Evolutionary conservation across 2,888 invertebrate genomes (phyloP).

Genomic region (Spilosoma lubricipeda): DNA sequence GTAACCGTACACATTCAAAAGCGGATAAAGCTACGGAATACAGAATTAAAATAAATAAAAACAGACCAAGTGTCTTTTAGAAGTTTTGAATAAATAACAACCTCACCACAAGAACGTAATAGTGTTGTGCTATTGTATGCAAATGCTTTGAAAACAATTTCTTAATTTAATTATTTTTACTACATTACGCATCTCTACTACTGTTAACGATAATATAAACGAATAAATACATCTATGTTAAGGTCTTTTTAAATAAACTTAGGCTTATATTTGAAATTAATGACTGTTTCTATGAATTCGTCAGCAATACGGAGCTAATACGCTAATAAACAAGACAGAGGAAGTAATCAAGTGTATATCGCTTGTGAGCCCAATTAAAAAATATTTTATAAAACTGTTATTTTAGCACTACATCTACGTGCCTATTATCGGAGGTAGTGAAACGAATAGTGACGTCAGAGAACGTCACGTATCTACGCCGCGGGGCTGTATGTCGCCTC

Average conservation of each 20-base stretch:
- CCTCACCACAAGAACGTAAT: not conserved
- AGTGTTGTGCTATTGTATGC: not conserved
- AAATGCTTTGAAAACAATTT: not conserved
- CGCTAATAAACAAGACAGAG: not conserved
- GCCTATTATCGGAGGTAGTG: constrained; percentile 58
- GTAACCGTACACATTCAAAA: not conserved
- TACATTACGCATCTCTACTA: not conserved
- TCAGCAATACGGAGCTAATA: not conserved
- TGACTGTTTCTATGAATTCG: no score
- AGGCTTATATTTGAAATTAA: not conserved
- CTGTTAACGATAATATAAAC: not conserved
- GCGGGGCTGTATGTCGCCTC: constrained; percentile 46
- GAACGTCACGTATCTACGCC: constrained; percentile 62
- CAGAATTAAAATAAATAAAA: not conserved
- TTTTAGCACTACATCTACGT: constrained; percentile 40
- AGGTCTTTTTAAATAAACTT: not conserved
- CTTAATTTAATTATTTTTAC: not conserved
- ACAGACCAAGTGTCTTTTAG: not conserved
- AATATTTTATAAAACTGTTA: constrained; percentile 29
- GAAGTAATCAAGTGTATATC: not conserved
- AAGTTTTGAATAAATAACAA: not conserved
- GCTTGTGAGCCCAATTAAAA: not conserved
- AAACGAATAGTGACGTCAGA: constrained; percentile 74
- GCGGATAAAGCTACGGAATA: not conserved
- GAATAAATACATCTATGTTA: not conserved